Evolutionary conservation across 2,888 invertebrate genomes (phyloP), one percentile per base, ranked within the genome.

Genomic region (Eilema caniola): DNA sequence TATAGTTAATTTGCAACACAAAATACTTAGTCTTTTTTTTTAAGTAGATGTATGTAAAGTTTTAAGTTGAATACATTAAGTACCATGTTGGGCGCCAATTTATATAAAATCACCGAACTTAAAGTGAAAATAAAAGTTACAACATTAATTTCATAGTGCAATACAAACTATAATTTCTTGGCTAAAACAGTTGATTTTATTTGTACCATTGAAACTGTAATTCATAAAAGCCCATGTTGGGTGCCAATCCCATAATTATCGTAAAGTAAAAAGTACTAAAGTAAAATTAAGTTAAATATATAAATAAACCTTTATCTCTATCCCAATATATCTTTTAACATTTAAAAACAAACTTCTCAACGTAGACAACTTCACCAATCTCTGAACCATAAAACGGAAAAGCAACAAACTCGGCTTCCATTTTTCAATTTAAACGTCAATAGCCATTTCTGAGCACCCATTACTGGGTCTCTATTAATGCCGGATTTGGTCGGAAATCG

Each of bases 381-480:
- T 37, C 57, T 31, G 23, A 23, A 68, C 64, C 60, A 41, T 57
- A 71, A 74, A 78, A 71, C 60, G 41, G 53, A 33, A 59, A 74
- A 70, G 62, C 73, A 25, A n/a, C 56, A 41, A 70, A 79, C 73
- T 76, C 72, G 71, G 71, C 66, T 79, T 71, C 65, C 71, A 72
- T 65, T 73, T 75, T 74, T 72, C 76, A 79, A 74, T 67, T 73
- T 65, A 57, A 67, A 67, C 61, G 66, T 28, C 66, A 76, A 62
- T 69, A 33, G 62, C 67, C 64, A 71, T 68, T 61, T 66, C 56
- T 31, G 65, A 28, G 25, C 70, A 59, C 70, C 73, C 80, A 80
- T 80, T 77, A 79, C 79, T n/a, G 62, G 33, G 53, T 67, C 62
- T 64, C 62, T 68, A 69, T 74, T 73, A 79, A 82, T 79, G 67